Base-by-base conservation (phyloP, 1,140 invertebrate species). In the Tenebrio molitor region DNA sequence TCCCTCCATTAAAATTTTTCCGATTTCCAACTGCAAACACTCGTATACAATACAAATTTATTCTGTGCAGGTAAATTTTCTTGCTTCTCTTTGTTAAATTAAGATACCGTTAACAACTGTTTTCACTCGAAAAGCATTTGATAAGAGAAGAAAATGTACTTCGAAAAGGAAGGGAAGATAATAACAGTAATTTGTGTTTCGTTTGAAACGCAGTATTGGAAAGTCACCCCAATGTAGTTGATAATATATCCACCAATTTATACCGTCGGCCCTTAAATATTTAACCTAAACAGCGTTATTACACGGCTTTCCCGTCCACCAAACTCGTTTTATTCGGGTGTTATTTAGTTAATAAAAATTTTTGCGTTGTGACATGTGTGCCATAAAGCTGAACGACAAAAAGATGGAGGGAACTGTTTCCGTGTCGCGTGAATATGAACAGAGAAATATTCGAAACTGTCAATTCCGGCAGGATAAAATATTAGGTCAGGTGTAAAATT, bases 401-500 rank as follows among this genome's bases (percentile, higher is more conserved):
- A 50, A 44, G 7, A 42, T 42, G 17, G 1, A 15, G 12, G n/a
- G n/a, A n/a, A 50, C 16, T 50, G 17, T 50, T 58, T 58, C 23
- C 23, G 29, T 15, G 12, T 33, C 23, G 50, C 23, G 50, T 29
- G 21, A 58, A 29, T 25, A 29, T 50, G 10, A 19, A 50, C 4
- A n/a, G 3, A 58, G 23, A 58, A 33, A 58, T 58, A 25, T 33
- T 15, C 12, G 8, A 33, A 39, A 15, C 23, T 58, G 50, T 58
- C 50, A 58, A 58, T 29, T 58, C 15, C 23, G 3, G 23, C 50
- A 14, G 50, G 3, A 16, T 58, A 25, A 58, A 34, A 58, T 58
- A 29, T 58, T 58, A 58, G 50, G 21, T 58, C 23, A 29, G 23
- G 50, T 58, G 50, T 25, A 29, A 2, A 58, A 58, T 58, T 58